Percentiles rank a stretch among this genome's conserved stretches.
phyloP scores from a whole-genome alignment of 1,140 invertebrate species.

The Drosophila takahashii region DNA sequence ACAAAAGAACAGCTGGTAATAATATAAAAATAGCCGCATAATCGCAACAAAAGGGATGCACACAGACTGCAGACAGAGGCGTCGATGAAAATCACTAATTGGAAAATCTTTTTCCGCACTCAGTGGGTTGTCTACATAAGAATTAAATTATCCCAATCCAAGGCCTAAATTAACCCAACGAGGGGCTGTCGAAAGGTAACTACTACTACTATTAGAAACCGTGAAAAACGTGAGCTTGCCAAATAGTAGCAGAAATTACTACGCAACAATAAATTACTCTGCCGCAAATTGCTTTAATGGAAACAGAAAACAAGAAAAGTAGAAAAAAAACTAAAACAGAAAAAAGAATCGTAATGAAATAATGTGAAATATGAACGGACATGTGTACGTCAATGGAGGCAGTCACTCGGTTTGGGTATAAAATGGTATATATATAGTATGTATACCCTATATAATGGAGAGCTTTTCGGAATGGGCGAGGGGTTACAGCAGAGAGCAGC shows the following conservation, averaged over 20 bases:
- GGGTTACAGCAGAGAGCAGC: slow-evolving; percentile 36
- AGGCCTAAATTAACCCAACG: slow-evolving; percentile 32
- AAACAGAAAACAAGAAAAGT: slow-evolving; percentile 31
- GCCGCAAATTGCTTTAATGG: slow-evolving; percentile 69
- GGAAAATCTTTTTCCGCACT: slow-evolving; percentile 49
- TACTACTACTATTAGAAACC: background rate
- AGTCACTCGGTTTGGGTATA: slow-evolving; percentile 9
- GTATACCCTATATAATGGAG: background rate
- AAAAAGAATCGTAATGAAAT: slow-evolving; percentile 46
- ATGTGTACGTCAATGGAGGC: slow-evolving; percentile 60
- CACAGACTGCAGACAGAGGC: slow-evolving; percentile 13
- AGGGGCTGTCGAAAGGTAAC: slow-evolving; percentile 9
- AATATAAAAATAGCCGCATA: slow-evolving; percentile 55
- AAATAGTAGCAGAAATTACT: slow-evolving; percentile 19
- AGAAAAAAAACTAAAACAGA: slow-evolving; percentile 3
- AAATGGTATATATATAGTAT: background rate
- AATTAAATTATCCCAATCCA: slow-evolving; percentile 25
- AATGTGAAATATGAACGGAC: slow-evolving; percentile 63
- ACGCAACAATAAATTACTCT: slow-evolving; percentile 37
- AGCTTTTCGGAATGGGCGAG: slow-evolving; percentile 5
- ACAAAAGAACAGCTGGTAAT: slow-evolving; percentile 26
- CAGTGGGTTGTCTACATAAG: background rate
- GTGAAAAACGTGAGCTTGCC: slow-evolving; percentile 7
- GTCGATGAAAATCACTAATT: slow-evolving; percentile 65
- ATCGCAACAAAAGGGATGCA: slow-evolving; percentile 50